Conservation (phyloP, 2,797 vertebrate genomes). For the Leontopithecus rosalia region DNA sequence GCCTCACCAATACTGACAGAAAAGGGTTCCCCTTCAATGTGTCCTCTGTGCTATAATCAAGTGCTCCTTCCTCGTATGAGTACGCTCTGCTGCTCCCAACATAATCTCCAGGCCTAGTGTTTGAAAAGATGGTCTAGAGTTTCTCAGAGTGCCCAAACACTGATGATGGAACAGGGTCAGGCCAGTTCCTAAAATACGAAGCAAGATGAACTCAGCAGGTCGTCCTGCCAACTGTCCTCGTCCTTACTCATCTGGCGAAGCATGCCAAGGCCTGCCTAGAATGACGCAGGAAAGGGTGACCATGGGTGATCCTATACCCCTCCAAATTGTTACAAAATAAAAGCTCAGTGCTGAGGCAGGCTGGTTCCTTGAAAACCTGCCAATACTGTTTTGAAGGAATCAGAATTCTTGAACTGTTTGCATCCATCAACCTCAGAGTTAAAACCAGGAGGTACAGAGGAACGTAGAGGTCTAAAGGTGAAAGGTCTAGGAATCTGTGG, state of each 20-base stretch:
- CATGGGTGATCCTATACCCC: constrained; percentile 80
- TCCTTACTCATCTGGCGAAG: constrained; percentile 76
- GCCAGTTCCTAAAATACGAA: constrained; percentile 57
- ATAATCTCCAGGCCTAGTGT: constrained; percentile 37
- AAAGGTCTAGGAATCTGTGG: constrained; percentile 52
- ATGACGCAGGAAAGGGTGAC: constrained; percentile 80
- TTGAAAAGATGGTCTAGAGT: not conserved
- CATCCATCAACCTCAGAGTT: constrained; percentile 70
- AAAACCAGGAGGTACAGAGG: not conserved
- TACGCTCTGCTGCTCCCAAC: not conserved
- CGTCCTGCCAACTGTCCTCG: constrained; percentile 68
- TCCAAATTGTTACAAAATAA: constrained; percentile 82
- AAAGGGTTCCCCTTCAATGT: not conserved
- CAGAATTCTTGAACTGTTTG: constrained; percentile 78
- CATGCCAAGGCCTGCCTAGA: constrained; percentile 77
- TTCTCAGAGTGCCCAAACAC: constrained; percentile 60
- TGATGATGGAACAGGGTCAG: constrained; percentile 59
- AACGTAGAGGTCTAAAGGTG: constrained; percentile 54
- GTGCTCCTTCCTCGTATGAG: not conserved
- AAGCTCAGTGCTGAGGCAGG: constrained; percentile 78
- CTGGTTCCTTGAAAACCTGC: constrained; percentile 81
- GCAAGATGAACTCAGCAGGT: constrained; percentile 68
- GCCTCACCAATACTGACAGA: not conserved
- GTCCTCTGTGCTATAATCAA: not conserved
- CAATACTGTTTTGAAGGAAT: constrained; percentile 78